Evolutionary conservation across 2,888 invertebrate species (phyloP).

Genomic region (Lobophora halterata): DNA sequence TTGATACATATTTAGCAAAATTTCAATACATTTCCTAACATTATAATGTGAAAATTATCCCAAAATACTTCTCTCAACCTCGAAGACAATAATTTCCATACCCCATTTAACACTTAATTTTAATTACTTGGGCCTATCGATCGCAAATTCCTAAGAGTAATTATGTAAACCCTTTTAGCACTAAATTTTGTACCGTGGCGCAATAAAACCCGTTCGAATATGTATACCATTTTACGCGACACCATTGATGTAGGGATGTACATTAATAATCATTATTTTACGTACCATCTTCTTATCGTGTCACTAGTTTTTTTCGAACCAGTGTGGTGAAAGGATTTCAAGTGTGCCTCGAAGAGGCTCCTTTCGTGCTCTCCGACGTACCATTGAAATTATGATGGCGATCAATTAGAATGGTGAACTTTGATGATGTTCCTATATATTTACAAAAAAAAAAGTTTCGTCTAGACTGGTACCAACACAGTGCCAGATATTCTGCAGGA

Average conservation of each 20-base stretch:
- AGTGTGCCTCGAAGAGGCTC: no score
- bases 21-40: background rate
- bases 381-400: no score
- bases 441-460: no score
- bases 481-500: no score
- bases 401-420: no score
- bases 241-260: constrained; percentile 6
- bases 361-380: no score
- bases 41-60: constrained; percentile 17
- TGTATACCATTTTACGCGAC: constrained; percentile 19
- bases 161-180: constrained; percentile 54
- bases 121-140: constrained; percentile 45
- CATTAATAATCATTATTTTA: no score
- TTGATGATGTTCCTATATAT: no score
- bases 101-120: constrained; percentile 44
- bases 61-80: constrained; percentile 11
- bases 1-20: constrained; percentile 1
- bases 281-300: no score
- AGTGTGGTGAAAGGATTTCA: no score
- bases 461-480: no score
- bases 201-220: constrained; percentile 50
- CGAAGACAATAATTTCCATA: constrained; percentile 19
- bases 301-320: no score
- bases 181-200: constrained; percentile 53
- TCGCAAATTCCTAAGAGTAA: constrained; percentile 53